Base-by-base conservation (phyloP, 1,140 invertebrate genomes). In the Meteorus sp. region DNA sequence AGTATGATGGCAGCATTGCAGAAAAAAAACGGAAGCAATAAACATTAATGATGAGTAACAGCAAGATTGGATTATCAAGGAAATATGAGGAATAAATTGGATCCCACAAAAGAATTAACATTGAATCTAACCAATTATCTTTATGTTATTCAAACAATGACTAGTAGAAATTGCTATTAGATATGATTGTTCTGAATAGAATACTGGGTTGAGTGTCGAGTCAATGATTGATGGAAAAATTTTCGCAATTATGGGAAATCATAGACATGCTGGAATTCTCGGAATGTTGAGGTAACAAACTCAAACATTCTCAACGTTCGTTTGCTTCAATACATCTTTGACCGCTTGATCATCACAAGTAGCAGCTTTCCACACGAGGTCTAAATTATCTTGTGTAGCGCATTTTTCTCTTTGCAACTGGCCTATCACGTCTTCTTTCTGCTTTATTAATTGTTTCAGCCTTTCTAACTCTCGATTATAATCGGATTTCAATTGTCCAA, bases 401-500 rank as follows among this genome's bases (percentile, higher is more conserved):
- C 52, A 71, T 56, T 80, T 82, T 56, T 80, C 76, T 35, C 70
- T 70, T 45, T 75, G 70, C 15, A 82, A 61, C 48, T 71, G 76
- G 37, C 70, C 73, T 45, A 84, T 82, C 33, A 74, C 55, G 6
- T 72, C 71, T 52, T 83, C 80, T 51, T 82, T 83, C 48, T 82
- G 71, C 27, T 70, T 74, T 20, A 85, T 65, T 20, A 84, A 59
- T 55, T 76, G 64, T 56, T 80, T 76, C 8, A 85, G 69, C 27
- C 78, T 70, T 37, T 79, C 68, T 23, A 83, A 60, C 69, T 85
- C 83, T 50, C 74, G 70, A 45, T 74, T 66, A 67, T 84, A 80
- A 48, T 83, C 77, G 2, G 72, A 62, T 64, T 83, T 84, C 74
- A 84, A 77, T 39, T 71, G 66, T 41, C 76, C 74, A 1, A 81